phyloP scores from a whole-genome alignment of 2,888 invertebrate genomes.

The Cryptocephalus primarius region DNA sequence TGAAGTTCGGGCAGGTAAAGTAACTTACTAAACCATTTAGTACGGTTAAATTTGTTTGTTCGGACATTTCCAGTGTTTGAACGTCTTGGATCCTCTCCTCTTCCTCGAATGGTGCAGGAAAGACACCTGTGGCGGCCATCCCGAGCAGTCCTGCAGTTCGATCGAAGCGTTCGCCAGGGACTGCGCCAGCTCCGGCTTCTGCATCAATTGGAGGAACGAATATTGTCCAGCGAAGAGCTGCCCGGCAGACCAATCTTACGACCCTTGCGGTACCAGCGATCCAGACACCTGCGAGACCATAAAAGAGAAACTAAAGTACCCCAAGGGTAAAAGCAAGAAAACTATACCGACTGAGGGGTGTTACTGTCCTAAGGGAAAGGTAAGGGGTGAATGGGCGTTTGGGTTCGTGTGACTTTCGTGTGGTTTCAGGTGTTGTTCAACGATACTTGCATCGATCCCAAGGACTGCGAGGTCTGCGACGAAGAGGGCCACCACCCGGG shows the following conservation, averaged over 20 bases:
- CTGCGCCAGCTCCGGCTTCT: constrained; percentile 60
- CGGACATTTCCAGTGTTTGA: constrained; percentile 60
- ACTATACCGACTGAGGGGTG: constrained; percentile 59
- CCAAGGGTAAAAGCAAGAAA: constrained; percentile 13
- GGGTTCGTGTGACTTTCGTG: neutral
- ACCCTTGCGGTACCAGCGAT: constrained; percentile 50
- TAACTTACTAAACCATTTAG: too few species aligned
- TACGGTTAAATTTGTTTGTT: too few species aligned
- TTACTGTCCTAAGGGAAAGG: constrained; percentile 69
- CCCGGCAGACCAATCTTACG: constrained; percentile 38
- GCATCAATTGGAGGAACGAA: constrained; percentile 57
- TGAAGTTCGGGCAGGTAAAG: constrained; percentile 43
- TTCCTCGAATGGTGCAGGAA: constrained; percentile 61
- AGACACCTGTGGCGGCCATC: constrained; percentile 48
- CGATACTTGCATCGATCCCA: constrained; percentile 58
- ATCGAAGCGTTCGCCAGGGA: constrained; percentile 63
- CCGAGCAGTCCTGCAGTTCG: constrained; percentile 49
- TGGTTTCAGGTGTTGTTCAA: constrained; percentile 49
- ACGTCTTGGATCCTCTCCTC: constrained; percentile 56
- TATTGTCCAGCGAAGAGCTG: constrained; percentile 58
- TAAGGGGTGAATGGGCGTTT: constrained; percentile 47
- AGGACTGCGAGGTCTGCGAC: constrained; percentile 63
- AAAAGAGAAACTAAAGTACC: constrained; percentile 32
- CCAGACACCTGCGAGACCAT: constrained; percentile 55
- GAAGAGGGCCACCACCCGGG: constrained; percentile 58